Evolutionary conservation across 2,888 invertebrate species (phyloP).

Genomic region (Phengaris alcon): DNA sequence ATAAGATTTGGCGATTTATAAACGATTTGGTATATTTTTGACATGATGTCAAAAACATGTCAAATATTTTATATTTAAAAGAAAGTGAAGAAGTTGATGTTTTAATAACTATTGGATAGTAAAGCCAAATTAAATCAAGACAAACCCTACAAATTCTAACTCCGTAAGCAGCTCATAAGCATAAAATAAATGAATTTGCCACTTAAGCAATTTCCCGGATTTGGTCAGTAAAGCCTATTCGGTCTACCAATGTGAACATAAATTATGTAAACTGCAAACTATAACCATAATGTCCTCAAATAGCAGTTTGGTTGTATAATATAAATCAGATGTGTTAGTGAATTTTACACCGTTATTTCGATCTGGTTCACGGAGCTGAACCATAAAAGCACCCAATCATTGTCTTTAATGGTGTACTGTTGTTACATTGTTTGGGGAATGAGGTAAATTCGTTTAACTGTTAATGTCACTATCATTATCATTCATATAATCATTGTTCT

Average conservation of each 20-base stretch:
- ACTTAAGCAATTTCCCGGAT: not conserved
- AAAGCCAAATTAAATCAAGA: not conserved
- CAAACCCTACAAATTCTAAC: not conserved
- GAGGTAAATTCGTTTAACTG: slow-evolving; percentile 21
- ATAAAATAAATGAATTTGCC: slow-evolving; percentile 7
- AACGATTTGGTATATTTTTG: too few relatives aligned
- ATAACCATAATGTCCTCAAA: not conserved
- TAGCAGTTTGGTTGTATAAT: not conserved
- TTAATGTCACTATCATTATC: not conserved
- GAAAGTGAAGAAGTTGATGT: too few relatives aligned
- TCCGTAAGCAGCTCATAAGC: slow-evolving; percentile 7
- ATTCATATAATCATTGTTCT: not conserved
- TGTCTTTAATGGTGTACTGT: slow-evolving; percentile 24
- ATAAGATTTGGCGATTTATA: too few relatives aligned
- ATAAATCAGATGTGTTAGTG: not conserved
- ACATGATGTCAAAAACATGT: too few relatives aligned
- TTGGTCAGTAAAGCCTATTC: not conserved
- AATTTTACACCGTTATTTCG: slow-evolving; percentile 51
- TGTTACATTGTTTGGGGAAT: slow-evolving; percentile 15
- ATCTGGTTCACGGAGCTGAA: slow-evolving; percentile 65
- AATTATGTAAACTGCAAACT: not conserved
- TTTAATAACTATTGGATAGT: not conserved
- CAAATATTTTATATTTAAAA: too few relatives aligned
- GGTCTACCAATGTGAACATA: not conserved
- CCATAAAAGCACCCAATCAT: slow-evolving; percentile 59